phyloP scores from a whole-genome alignment of 1,140 invertebrate genomes.

The Eubasilissa regina region DNA sequence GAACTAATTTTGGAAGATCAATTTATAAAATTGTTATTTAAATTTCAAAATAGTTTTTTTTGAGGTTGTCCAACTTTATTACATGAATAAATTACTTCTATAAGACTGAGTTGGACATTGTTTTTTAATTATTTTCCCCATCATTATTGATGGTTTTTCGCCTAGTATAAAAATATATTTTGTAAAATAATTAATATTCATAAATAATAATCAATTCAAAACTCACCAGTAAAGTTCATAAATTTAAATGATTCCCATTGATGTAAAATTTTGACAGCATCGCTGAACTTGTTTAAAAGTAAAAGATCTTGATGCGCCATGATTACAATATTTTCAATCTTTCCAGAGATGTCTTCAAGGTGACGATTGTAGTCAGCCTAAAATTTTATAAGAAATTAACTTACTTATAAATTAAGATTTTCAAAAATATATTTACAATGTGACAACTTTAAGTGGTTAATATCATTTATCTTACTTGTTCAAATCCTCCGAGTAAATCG shows the following conservation, averaged over 20 bases:
- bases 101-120: too few species aligned
- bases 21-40: too few species aligned
- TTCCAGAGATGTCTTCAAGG: conserved; percentile 75
- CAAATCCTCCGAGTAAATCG: conserved; percentile 95
- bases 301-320: conserved; percentile 63
- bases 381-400: conserved; percentile 53
- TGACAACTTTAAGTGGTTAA: not conserved
- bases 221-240: conserved; percentile 23
- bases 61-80: too few species aligned
- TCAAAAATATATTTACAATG: not conserved
- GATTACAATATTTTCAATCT: conserved; percentile 66
- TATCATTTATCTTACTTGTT: conserved; percentile 81
- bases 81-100: too few species aligned
- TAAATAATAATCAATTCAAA: too few species aligned
- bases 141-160: too few species aligned
- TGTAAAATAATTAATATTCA: too few species aligned
- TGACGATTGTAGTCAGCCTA: conserved; percentile 82
- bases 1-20: too few species aligned
- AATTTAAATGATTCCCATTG: conserved; percentile 53
- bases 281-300: conserved; percentile 19
- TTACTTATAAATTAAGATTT: too few species aligned
- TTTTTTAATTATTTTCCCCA: too few species aligned
- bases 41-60: too few species aligned
- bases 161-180: too few species aligned
- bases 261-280: conserved; percentile 59